phyloP scores from a whole-genome alignment of 2,888 invertebrate genomes.

The Dicycla oo region DNA sequence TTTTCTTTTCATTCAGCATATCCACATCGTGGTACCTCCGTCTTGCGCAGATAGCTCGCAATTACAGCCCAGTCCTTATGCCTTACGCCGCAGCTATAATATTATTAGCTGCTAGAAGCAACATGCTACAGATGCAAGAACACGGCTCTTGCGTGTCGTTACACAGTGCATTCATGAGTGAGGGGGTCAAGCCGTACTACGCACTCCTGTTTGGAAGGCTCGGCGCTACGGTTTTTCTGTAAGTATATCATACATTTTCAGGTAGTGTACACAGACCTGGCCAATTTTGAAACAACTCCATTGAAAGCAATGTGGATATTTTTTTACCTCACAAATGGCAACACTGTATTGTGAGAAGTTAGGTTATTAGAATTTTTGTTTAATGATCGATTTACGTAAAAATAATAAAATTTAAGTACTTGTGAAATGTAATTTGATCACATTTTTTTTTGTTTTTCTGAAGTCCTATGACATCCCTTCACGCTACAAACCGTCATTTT shows the following conservation, averaged over 20 bases:
- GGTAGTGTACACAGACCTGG: no score
- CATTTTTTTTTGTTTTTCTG: neutral
- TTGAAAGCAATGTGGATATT: neutral
- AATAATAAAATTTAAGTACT: neutral
- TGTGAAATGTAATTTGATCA: neutral
- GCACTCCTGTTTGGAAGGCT: conserved; percentile 88
- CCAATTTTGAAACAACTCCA: no score
- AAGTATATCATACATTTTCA: no score
- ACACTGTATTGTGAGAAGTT: neutral
- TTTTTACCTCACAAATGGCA: neutral
- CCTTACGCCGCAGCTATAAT: conserved; percentile 92
- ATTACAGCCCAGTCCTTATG: conserved; percentile 92
- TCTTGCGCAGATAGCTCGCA: conserved; percentile 92
- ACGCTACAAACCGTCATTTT: no score
- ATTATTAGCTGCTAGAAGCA: conserved; percentile 89
- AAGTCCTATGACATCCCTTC: neutral
- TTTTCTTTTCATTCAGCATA: conserved; percentile 80
- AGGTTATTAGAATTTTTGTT: neutral
- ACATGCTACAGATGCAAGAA: conserved; percentile 70
- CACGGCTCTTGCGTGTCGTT: conserved; percentile 82
- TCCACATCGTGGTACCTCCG: conserved; percentile 90
- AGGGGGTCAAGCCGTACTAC: conserved; percentile 90
- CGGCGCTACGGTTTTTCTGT: conserved; percentile 84
- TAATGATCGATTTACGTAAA: neutral
- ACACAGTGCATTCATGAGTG: conserved; percentile 90